A percentile compares a stretch with the other conserved stretches of the same genome.
These are phyloP conservation scores for Carcharodon carcharias DNA, from an alignment of 2,797 vertebrate species.

Conservation along the genomic window DNA sequence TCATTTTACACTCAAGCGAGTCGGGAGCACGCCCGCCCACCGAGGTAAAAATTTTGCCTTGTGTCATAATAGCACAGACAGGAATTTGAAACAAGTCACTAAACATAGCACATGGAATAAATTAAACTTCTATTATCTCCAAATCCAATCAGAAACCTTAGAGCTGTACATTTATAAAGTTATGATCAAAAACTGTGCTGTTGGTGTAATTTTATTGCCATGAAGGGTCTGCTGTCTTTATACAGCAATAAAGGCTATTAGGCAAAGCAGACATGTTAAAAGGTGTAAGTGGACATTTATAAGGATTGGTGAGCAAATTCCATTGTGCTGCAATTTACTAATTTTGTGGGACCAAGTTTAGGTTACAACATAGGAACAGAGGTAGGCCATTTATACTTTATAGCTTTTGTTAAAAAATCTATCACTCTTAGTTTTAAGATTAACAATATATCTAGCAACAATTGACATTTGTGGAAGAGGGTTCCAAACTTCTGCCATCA, in stretches of 20 bases:
- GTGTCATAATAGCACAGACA: neutral
- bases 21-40: no score
- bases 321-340: neutral
- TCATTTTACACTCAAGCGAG: no score
- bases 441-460: neutral
- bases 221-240: neutral
- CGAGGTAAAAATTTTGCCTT: no score
- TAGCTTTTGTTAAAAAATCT: neutral
- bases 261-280: neutral
- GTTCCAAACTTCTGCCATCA: neutral
- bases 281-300: neutral
- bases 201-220: neutral
- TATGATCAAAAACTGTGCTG: neutral
- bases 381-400: neutral
- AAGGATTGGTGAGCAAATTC: neutral
- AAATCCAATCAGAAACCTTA: neutral
- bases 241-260: neutral
- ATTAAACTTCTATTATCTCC: neutral
- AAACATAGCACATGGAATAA: neutral
- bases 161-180: neutral
- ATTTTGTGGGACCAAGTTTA: neutral
- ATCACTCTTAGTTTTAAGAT: neutral
- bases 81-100: neutral
- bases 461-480: neutral
- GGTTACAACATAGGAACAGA: neutral